Evolutionary conservation across 2,888 invertebrate species (phyloP).

Genomic region (Patella pellucida): DNA sequence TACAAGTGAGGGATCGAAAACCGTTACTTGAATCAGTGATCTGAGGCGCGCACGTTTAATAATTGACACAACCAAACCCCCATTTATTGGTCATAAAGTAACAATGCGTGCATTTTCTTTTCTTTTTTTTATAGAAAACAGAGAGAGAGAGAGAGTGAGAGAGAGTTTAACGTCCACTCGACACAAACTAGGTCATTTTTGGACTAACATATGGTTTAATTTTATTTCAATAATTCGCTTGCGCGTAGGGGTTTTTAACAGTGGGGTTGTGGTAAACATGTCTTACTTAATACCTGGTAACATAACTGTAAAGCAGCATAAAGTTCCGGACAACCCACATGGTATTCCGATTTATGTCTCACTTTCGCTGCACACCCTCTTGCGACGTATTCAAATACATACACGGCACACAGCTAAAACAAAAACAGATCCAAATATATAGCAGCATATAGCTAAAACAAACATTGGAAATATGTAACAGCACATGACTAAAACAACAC

Average conservation of each 20-base stretch:
- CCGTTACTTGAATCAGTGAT: no score
- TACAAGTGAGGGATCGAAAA: no score
- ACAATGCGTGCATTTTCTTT: neutral
- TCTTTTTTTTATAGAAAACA: no score
- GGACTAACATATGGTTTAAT: no score
- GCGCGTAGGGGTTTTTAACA: no score
- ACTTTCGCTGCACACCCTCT: constrained; percentile 61
- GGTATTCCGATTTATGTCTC: constrained; percentile 51
- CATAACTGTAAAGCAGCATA: constrained; percentile 59
- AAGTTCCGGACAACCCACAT: constrained; percentile 59
- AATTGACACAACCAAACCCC: constrained; percentile 53
- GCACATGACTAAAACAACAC: neutral
- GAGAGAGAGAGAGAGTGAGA: no score
- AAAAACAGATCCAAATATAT: constrained; percentile 8
- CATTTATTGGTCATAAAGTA: constrained; percentile 18
- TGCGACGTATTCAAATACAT: constrained; percentile 63
- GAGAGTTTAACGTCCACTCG: no score
- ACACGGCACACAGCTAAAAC: constrained; percentile 55
- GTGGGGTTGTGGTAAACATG: no score
- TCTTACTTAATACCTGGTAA: constrained; percentile 50
- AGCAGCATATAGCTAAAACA: neutral
- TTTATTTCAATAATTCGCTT: no score
- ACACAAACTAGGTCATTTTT: no score
- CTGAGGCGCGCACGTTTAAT: neutral
- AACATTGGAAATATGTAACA: neutral